Evolutionary conservation across 2,113 vertebrate species (phyloP).

Genomic region (Amphiprion ocellaris): DNA sequence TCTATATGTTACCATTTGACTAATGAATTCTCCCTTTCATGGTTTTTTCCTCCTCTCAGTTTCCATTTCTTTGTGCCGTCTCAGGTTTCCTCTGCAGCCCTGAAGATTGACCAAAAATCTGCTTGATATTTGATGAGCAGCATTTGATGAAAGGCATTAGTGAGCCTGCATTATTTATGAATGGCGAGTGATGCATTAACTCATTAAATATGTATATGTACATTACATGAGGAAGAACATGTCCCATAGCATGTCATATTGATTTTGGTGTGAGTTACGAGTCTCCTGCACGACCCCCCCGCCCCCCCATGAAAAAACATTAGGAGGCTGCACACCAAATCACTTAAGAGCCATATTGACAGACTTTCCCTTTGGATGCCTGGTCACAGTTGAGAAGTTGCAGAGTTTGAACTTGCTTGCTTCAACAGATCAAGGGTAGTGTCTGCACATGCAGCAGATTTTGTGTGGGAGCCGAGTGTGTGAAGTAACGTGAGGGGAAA

Average conservation of each 20-base stretch:
- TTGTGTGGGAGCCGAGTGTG: slow-evolving; percentile 59
- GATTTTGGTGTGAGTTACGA: slow-evolving; percentile 80
- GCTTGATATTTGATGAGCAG: slow-evolving; percentile 82
- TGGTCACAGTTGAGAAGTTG: slow-evolving; percentile 58
- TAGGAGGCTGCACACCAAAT: slow-evolving; percentile 61
- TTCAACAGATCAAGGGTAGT: slow-evolving; percentile 50
- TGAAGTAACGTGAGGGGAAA: slow-evolving; percentile 67
- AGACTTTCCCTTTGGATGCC: slow-evolving; percentile 21
- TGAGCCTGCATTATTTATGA: slow-evolving; percentile 79
- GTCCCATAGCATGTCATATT: slow-evolving; percentile 80
- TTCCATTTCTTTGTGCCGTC: slow-evolving; percentile 44
- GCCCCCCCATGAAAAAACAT: slow-evolving; percentile 61
- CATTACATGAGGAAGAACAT: slow-evolving; percentile 82
- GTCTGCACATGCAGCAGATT: slow-evolving; percentile 72
- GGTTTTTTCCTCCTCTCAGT: slow-evolving; percentile 39
- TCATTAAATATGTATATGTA: slow-evolving; percentile 81
- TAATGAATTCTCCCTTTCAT: slow-evolving; percentile 68
- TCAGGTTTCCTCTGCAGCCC: slow-evolving; percentile 62
- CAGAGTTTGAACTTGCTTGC: slow-evolving; percentile 56
- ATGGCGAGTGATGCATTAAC: slow-evolving; percentile 79
- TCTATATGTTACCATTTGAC: slow-evolving; percentile 69
- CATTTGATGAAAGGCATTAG: slow-evolving; percentile 81
- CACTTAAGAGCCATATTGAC: slow-evolving; percentile 71
- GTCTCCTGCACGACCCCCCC: slow-evolving; percentile 50
- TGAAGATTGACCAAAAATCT: slow-evolving; percentile 72